Evolutionary conservation across 2,113 vertebrate species (phyloP).

Genomic region (Cepphus grylle): DNA sequence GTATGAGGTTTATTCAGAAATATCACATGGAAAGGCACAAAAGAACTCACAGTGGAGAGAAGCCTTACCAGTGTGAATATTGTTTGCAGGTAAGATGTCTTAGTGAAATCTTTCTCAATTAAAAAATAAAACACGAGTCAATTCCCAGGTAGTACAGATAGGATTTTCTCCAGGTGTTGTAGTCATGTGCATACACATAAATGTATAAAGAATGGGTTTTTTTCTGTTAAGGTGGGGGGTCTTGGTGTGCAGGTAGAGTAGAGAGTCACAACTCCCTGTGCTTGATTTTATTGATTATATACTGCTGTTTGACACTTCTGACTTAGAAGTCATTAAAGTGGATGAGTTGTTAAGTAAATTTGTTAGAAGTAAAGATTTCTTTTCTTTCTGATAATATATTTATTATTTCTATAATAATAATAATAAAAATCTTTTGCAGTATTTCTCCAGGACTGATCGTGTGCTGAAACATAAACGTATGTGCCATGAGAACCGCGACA

Average conservation of each 20-base stretch:
- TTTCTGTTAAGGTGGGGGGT: background rate
- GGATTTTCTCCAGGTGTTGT: background rate
- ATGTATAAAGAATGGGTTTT: background rate
- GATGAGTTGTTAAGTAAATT: background rate
- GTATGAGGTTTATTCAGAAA: constrained; percentile 99
- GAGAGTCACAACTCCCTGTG: background rate
- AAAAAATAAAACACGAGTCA: background rate
- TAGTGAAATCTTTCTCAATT: background rate
- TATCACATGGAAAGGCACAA: constrained; percentile 99
- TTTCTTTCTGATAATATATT: background rate
- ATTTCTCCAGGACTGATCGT: constrained; percentile 97
- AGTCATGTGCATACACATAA: background rate
- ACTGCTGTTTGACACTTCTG: background rate
- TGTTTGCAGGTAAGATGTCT: constrained; percentile 89
- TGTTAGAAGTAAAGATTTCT: background rate
- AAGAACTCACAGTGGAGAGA: constrained; percentile 98
- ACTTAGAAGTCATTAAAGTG: background rate
- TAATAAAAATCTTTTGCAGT: constrained; percentile 72
- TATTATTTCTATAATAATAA: background rate
- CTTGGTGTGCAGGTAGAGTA: background rate
- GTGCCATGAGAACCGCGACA: constrained; percentile 97
- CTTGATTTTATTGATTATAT: background rate
- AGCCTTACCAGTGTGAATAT: constrained; percentile 98
- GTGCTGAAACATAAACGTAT: constrained; percentile 98
- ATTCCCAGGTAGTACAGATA: background rate